A percentile compares a stretch with the other conserved stretches of the same genome.
Conservation (phyloP, 30 jellyfish, hydroid and myxozoan species). For the Haliclystus octoradiatus region DNA sequence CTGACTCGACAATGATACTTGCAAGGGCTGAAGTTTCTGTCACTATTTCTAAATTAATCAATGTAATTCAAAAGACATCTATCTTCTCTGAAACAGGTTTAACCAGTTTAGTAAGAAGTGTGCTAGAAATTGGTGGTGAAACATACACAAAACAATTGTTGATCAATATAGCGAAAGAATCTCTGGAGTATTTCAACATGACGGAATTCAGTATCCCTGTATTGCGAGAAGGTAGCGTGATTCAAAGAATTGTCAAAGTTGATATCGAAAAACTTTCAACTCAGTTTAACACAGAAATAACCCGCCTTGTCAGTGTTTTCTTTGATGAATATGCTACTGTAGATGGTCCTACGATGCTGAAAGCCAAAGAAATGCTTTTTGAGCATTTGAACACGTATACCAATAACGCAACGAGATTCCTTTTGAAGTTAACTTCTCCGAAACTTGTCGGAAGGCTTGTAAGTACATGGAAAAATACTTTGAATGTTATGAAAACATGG, state of each 20-base stretch:
- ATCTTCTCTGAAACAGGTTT: background rate
- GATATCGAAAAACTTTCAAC: background rate
- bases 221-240: background rate
- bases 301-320: background rate
- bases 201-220: background rate
- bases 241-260: background rate
- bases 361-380: background rate
- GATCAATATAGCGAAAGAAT: background rate
- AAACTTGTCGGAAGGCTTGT: background rate
- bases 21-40: background rate
- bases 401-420: background rate
- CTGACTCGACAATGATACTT: background rate
- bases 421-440: background rate
- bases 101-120: background rate
- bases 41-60: background rate
- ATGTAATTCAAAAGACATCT: background rate
- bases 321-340: background rate
- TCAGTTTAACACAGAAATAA: background rate
- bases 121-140: background rate
- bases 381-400: background rate
- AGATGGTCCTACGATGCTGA: background rate
- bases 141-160: background rate
- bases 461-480: background rate
- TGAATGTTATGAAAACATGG: slow-evolving; percentile 22
- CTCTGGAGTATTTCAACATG: background rate